These are phyloP conservation scores for Bombus soroeensis DNA, from an alignment of 1,140 invertebrate species.

Conservation along the genomic window DNA sequence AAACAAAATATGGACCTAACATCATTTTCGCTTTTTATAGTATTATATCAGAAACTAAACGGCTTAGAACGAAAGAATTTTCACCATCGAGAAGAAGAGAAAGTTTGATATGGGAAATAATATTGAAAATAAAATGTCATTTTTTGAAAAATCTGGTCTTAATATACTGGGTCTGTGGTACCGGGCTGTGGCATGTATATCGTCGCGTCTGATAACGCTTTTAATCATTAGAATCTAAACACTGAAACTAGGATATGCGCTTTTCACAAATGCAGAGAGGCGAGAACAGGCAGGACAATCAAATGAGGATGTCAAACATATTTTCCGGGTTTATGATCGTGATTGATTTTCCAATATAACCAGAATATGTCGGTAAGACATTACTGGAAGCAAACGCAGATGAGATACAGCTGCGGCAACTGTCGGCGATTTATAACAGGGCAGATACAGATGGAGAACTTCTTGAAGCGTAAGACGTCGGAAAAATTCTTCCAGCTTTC, in stretches of 20 bases:
- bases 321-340: conserved; percentile 52
- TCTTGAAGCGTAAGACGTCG: conserved; percentile 60
- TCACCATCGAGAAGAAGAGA: too few relatives aligned
- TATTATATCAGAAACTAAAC: too few relatives aligned
- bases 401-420: conserved; percentile 62
- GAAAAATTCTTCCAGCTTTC: conserved; percentile 63
- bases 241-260: too few relatives aligned
- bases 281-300: neutral
- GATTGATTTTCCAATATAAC: conserved; percentile 57
- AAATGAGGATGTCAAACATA: conserved; percentile 4
- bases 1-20: too few relatives aligned
- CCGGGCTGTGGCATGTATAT: too few relatives aligned
- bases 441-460: conserved; percentile 65
- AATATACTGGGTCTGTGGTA: too few relatives aligned
- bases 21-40: too few relatives aligned
- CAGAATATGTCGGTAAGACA: conserved; percentile 46
- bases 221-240: neutral
- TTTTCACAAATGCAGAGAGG: neutral
- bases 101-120: too few relatives aligned
- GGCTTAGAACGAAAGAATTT: too few relatives aligned
- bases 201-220: neutral
- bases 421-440: conserved; percentile 61
- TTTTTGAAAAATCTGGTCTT: too few relatives aligned
- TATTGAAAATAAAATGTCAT: too few relatives aligned
- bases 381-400: conserved; percentile 56